phyloP scores from a whole-genome alignment of 2,113 vertebrate genomes.

The Condylura cristata region DNA sequence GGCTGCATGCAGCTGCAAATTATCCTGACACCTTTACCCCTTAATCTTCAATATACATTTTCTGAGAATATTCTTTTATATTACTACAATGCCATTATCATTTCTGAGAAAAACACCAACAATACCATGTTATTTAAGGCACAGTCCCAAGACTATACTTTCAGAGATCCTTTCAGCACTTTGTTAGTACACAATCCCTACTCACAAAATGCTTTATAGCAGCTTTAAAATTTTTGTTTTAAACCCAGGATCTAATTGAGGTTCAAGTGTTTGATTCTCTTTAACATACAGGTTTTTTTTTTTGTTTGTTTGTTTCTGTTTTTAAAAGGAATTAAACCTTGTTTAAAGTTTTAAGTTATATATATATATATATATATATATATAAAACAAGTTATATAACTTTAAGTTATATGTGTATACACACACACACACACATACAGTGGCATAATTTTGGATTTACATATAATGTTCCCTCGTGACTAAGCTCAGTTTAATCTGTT shows the following conservation, averaged over 20 bases:
- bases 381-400: too few relatives aligned
- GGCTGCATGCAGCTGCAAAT: neutral
- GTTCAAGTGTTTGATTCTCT: neutral
- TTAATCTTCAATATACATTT: neutral
- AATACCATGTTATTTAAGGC: neutral
- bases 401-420: too few relatives aligned
- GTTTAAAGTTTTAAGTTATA: slow-evolving; percentile 38
- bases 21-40: neutral
- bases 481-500: neutral
- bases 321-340: neutral
- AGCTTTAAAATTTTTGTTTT: neutral
- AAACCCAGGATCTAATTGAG: neutral
- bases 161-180: neutral
- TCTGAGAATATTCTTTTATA: neutral
- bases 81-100: neutral
- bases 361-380: too few relatives aligned
- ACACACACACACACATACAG: too few relatives aligned
- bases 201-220: neutral
- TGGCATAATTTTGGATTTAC: neutral
- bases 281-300: neutral
- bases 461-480: too few relatives aligned
- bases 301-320: neutral
- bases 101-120: neutral
- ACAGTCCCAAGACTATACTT: neutral
- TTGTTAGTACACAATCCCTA: neutral